phyloP scores from a whole-genome alignment of 2,888 invertebrate genomes.

The Troides oblongomaculatus region DNA sequence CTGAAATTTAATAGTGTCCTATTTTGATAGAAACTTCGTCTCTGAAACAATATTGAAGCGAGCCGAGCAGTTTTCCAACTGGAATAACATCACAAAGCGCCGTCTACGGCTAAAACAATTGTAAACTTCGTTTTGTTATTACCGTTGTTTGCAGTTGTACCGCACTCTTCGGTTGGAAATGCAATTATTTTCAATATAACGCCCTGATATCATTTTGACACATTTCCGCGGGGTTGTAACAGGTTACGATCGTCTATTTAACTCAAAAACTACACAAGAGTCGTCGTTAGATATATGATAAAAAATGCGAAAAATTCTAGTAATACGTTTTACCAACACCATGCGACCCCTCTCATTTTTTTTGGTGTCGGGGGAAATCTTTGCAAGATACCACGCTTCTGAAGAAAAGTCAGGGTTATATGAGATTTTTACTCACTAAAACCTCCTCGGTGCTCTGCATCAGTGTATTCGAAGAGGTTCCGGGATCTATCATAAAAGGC shows the following conservation, averaged over 20 bases:
- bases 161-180: background rate
- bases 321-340: too few relatives aligned
- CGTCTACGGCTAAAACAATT: constrained; percentile 9
- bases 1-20: constrained; percentile 1
- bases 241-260: background rate
- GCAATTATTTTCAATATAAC: background rate
- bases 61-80: constrained; percentile 3
- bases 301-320: too few relatives aligned
- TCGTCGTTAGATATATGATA: too few relatives aligned
- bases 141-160: constrained; percentile 6
- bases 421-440: too few relatives aligned
- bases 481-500: too few relatives aligned
- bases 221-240: background rate
- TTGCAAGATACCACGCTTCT: too few relatives aligned
- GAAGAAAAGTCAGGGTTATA: too few relatives aligned
- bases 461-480: too few relatives aligned
- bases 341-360: too few relatives aligned
- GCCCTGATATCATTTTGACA: background rate
- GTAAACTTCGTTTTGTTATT: constrained; percentile 16
- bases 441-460: too few relatives aligned
- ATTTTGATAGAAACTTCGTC: constrained; percentile 3
- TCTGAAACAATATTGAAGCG: constrained; percentile 3
- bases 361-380: too few relatives aligned
- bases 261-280: too few relatives aligned
- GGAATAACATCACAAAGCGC: constrained; percentile 19